A percentile compares a stretch with the other conserved stretches of the same genome.
These are phyloP conservation scores for Oxycera nigricornis DNA, from an alignment of 2,888 invertebrate genomes.

Conservation along the genomic window DNA sequence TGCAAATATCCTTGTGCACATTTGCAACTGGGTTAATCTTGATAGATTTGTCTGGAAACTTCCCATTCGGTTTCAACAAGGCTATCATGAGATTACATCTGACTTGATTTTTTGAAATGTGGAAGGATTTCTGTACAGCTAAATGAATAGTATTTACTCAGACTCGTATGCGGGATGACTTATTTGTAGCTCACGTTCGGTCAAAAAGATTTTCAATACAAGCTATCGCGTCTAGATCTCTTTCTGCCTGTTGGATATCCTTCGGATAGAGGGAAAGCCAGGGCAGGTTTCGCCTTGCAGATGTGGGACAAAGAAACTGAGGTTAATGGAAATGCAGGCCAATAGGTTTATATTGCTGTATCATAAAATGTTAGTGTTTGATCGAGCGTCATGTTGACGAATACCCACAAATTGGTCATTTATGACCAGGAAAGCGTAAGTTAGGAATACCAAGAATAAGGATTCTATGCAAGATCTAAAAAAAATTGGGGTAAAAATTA, in stretches of 20 bases:
- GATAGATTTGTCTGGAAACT: constrained; percentile 42
- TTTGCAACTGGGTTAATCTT: constrained; percentile 43
- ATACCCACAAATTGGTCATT: no score
- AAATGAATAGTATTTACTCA: constrained; percentile 10
- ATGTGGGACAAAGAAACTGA: not conserved
- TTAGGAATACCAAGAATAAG: no score
- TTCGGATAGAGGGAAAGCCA: not conserved
- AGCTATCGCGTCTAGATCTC: constrained; percentile 10
- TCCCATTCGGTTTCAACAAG: constrained; percentile 1
- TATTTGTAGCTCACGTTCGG: not conserved
- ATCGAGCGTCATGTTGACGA: no score
- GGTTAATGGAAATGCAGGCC: not conserved
- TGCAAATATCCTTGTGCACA: not conserved
- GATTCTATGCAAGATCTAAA: no score
- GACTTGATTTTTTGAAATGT: constrained; percentile 7
- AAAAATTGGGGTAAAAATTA: no score
- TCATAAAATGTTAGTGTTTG: no score
- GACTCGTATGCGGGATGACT: not conserved
- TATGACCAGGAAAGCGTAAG: no score
- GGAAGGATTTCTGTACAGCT: not conserved
- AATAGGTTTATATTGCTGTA: constrained; percentile 9
- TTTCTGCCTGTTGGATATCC: not conserved
- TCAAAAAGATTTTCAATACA: constrained; percentile 22
- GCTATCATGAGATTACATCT: constrained; percentile 41
- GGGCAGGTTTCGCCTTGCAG: not conserved